Evolutionary conservation across 2,888 invertebrate genomes (phyloP).

Genomic region (Pterostichus madidus): DNA sequence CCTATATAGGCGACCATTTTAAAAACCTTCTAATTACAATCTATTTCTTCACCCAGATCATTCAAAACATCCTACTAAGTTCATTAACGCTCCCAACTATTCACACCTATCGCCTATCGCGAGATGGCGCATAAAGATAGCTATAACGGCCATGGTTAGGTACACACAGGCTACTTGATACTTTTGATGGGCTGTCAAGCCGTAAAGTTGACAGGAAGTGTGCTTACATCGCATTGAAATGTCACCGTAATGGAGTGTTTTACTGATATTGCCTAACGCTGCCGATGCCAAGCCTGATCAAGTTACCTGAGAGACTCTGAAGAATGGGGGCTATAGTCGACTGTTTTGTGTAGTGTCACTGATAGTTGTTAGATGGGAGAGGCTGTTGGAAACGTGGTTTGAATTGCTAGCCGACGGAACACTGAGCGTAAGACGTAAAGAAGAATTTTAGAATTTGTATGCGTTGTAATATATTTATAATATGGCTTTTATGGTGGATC

Average conservation of each 20-base stretch:
- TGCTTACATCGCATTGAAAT: conserved; percentile 75
- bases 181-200: conserved; percentile 80
- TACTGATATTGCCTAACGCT: conserved; percentile 70
- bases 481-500: no score
- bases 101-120: conserved; percentile 38
- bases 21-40: no score
- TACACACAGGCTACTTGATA: conserved; percentile 74
- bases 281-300: conserved; percentile 20
- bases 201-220: conserved; percentile 78
- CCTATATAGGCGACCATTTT: no score
- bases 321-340: not conserved
- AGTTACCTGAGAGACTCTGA: conserved; percentile 19
- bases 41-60: no score
- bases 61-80: not conserved
- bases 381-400: not conserved
- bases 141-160: conserved; percentile 3
- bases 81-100: conserved; percentile 10
- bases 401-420: no score
- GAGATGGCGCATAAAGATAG: conserved; percentile 55
- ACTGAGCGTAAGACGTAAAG: no score
- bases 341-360: not conserved
- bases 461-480: no score
- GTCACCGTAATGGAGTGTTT: conserved; percentile 76
- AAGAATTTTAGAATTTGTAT: no score
- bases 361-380: not conserved